These are phyloP conservation scores for Epinephelus lanceolatus DNA, from an alignment of 2,113 vertebrate genomes.

Conservation along the genomic window DNA sequence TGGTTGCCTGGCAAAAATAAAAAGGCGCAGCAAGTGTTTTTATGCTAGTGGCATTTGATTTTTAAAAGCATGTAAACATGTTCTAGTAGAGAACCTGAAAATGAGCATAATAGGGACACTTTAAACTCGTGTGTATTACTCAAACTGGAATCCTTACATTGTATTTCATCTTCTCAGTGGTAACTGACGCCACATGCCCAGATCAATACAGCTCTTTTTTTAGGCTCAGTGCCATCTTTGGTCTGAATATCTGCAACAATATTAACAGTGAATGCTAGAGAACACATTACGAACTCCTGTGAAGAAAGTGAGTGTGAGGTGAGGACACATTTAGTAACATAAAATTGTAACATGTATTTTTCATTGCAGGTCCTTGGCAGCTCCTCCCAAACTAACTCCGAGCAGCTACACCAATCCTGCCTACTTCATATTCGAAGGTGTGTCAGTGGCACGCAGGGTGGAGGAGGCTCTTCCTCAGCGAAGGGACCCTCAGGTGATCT, in stretches of 20 bases:
- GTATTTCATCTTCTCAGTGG: not conserved
- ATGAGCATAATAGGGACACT: not conserved
- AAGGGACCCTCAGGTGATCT: conserved; percentile 77
- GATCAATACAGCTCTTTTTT: not conserved
- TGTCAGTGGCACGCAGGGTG: conserved; percentile 68
- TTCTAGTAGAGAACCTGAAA: too few species aligned
- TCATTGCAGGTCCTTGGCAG: conserved; percentile 76
- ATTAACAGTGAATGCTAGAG: not conserved
- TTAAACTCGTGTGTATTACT: not conserved
- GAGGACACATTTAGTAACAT: not conserved
- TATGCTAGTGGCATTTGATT: too few species aligned
- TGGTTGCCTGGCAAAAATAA: too few species aligned
- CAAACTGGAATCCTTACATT: not conserved
- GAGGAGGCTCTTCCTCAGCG: conserved; percentile 60
- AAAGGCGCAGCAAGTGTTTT: too few species aligned
- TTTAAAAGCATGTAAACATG: too few species aligned
- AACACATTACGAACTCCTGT: not conserved
- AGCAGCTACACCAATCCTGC: conserved; percentile 90
- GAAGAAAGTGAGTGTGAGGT: not conserved
- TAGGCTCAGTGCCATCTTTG: not conserved
- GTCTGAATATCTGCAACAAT: not conserved
- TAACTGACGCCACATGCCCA: not conserved
- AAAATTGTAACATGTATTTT: not conserved
- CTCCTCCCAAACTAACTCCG: conserved; percentile 71
- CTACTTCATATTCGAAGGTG: conserved; percentile 91